Conservation (phyloP, 2,888 invertebrate genomes). For the Seira musarum region DNA sequence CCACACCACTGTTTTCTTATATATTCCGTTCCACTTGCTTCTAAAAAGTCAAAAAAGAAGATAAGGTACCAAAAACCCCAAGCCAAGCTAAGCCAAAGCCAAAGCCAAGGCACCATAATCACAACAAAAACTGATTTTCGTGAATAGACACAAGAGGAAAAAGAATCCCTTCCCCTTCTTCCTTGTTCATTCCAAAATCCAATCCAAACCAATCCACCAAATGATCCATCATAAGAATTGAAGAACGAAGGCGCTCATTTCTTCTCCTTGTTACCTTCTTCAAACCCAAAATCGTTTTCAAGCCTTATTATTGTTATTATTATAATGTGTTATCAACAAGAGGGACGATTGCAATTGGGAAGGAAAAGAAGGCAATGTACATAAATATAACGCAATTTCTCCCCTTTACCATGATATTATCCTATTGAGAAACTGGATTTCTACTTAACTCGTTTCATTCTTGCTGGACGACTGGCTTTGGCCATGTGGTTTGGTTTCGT, state of each 20-base stretch:
- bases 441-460: slow-evolving; percentile 21
- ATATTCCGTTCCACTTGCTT: slow-evolving; percentile 18
- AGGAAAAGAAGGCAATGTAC: slow-evolving; percentile 18
- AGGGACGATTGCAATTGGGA: slow-evolving; percentile 24
- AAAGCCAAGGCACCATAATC: no score
- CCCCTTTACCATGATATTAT: slow-evolving; percentile 44
- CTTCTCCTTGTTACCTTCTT: slow-evolving; percentile 46
- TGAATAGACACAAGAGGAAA: neutral
- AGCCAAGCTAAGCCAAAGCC: no score
- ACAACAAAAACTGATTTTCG: no score
- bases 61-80: slow-evolving; percentile 12
- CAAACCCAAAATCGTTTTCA: slow-evolving; percentile 51
- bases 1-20: no score
- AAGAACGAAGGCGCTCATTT: slow-evolving; percentile 36
- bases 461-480: slow-evolving; percentile 40
- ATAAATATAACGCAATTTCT: slow-evolving; percentile 33
- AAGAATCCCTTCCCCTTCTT: slow-evolving; percentile 38
- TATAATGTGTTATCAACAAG: slow-evolving; percentile 37
- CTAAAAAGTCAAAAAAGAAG: slow-evolving; percentile 19
- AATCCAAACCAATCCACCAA: slow-evolving; percentile 44
- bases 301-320: slow-evolving; percentile 56
- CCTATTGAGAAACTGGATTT: slow-evolving; percentile 23
- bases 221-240: slow-evolving; percentile 21
- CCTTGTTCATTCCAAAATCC: slow-evolving; percentile 39
- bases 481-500: slow-evolving; percentile 45